phyloP scores from a whole-genome alignment of 2,113 vertebrate genomes.

The Ceuthmochares aereus region DNA sequence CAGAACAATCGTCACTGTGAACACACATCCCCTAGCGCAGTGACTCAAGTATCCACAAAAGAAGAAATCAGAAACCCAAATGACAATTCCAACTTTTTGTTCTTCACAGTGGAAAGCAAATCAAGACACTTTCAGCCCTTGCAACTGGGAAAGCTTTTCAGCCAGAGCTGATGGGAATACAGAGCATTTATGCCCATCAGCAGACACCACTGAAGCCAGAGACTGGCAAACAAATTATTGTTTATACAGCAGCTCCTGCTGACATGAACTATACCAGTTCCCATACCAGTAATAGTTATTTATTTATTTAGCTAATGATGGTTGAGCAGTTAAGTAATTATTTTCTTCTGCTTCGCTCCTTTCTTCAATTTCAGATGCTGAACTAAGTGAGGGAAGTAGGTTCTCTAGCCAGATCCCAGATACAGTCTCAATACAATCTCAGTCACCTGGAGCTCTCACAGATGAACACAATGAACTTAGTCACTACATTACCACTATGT shows the following conservation, averaged over 20 bases:
- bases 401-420: background rate
- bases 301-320: background rate
- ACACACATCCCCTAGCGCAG: background rate
- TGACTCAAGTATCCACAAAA: background rate
- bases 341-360: background rate
- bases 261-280: background rate
- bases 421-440: background rate
- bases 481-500: background rate
- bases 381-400: background rate
- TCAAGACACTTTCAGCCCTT: background rate
- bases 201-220: background rate
- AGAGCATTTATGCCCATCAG: rapidly evolving
- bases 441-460: background rate
- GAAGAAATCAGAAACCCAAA: background rate
- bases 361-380: background rate
- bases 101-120: background rate
- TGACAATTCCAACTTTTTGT: background rate
- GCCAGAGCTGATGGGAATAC: rapidly evolving
- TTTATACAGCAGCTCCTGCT: background rate
- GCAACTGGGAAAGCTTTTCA: background rate
- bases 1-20: background rate
- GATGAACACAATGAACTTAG: background rate
- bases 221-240: too few relatives aligned
- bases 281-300: background rate
- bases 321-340: background rate